These are phyloP conservation scores for Anagrus nilaparvatae DNA, from an alignment of 1,140 invertebrate species.

Conservation along the genomic window DNA sequence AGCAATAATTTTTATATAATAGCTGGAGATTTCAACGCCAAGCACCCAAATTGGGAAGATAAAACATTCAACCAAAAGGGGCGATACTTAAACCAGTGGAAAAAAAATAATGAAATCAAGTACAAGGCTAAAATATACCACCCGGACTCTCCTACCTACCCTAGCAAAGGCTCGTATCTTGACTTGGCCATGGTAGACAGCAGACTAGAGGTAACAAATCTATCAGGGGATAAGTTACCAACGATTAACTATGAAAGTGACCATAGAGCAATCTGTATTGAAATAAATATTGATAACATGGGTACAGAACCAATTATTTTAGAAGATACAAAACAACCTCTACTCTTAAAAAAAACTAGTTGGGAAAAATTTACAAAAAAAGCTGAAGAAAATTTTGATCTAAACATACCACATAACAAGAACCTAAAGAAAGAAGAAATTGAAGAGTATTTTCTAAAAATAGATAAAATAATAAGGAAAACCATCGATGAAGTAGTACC, in stretches of 20 bases:
- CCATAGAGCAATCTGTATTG: conserved; percentile 1
- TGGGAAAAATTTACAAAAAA: conserved; percentile 14
- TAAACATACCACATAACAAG: conserved; percentile 5
- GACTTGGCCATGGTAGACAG: conserved; percentile 5
- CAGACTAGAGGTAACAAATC: neutral
- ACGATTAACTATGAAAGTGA: conserved; percentile 2
- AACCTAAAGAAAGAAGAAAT: conserved; percentile 17
- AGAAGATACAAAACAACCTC: neutral
- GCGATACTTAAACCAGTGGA: conserved; percentile 8
- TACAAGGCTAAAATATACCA: conserved; percentile 5
- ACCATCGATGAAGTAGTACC: conserved; percentile 12
- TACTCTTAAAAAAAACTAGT: conserved; percentile 14
- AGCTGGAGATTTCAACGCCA: conserved; percentile 3
- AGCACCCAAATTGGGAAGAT: neutral
- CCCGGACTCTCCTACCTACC: conserved; percentile 11
- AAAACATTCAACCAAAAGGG: conserved; percentile 12
- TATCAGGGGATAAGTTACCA: neutral
- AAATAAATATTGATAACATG: conserved; percentile 6
- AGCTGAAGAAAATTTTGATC: neutral
- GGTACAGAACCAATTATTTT: neutral
- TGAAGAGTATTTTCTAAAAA: conserved; percentile 3
- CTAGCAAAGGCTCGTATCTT: conserved; percentile 8
- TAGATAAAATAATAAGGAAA: neutral
- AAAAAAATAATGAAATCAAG: neutral
- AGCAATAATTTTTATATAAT: conserved; percentile 1